A percentile compares a stretch with the other conserved stretches of the same genome.
phyloP scores from a whole-genome alignment of 2,888 invertebrate genomes.

The Leptothorax acervorum region DNA sequence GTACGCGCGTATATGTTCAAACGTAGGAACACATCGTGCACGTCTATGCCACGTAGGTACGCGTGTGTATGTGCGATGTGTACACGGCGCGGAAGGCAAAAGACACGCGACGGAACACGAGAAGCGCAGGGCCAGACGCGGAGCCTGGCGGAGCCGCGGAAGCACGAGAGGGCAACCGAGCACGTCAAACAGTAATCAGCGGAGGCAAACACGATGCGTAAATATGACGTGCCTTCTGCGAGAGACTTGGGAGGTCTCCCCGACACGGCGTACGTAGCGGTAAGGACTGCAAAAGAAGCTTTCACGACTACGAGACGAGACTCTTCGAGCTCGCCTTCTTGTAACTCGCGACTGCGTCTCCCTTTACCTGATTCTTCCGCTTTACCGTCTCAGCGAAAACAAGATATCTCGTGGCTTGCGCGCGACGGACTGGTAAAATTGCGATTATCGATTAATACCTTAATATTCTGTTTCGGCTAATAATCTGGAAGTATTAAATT shows the following conservation, averaged over 20 bases:
- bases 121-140: constrained; percentile 46
- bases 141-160: constrained; percentile 57
- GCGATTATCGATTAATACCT: constrained; percentile 6
- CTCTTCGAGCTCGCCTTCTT: constrained; percentile 25
- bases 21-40: background rate
- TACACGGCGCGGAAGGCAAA: constrained; percentile 35
- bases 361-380: constrained; percentile 29
- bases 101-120: constrained; percentile 58
- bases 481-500: background rate
- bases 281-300: constrained; percentile 51
- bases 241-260: constrained; percentile 42
- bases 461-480: background rate
- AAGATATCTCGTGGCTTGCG: constrained; percentile 1
- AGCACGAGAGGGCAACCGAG: constrained; percentile 66
- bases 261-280: constrained; percentile 21
- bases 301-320: constrained; percentile 24
- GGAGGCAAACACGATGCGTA: constrained; percentile 79
- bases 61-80: background rate
- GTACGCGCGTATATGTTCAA: background rate
- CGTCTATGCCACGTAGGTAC: background rate
- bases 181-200: constrained; percentile 81
- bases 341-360: constrained; percentile 18
- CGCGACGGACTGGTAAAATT: background rate
- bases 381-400: background rate
- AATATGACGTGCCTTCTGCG: constrained; percentile 76